These are phyloP conservation scores for Pseudopleuronectes americanus DNA, from an alignment of 2,797 vertebrate species.

Conservation along the genomic window DNA sequence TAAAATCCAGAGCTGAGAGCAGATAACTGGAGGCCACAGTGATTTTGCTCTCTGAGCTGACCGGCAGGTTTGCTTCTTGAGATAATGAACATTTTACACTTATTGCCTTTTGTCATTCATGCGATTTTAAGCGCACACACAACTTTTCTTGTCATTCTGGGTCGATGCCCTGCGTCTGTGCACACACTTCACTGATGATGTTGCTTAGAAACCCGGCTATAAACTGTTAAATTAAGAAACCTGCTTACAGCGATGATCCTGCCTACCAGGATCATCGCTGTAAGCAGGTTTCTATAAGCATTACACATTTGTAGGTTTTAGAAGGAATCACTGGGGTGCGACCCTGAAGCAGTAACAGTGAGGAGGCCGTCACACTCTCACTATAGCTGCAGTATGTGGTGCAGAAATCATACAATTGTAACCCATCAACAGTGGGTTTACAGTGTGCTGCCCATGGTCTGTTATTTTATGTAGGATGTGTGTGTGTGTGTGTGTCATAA, in stretches of 20 bases:
- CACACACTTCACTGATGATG: not conserved
- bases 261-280: too few species aligned
- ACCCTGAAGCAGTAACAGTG: not conserved
- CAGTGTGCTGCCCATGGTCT: slow-evolving; percentile 36
- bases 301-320: not conserved
- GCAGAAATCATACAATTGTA: slow-evolving; percentile 42
- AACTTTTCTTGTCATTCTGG: not conserved
- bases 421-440: slow-evolving; percentile 24
- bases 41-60: not conserved
- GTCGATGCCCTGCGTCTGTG: not conserved
- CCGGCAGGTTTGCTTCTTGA: too few species aligned
- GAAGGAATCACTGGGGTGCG: not conserved
- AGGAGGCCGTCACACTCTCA: slow-evolving; percentile 3
- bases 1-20: not conserved
- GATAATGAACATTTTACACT: not conserved
- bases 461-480: slow-evolving; percentile 32
- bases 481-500: slow-evolving; percentile 58
- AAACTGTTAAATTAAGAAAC: not conserved
- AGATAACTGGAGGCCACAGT: not conserved
- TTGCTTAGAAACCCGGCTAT: not conserved
- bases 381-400: slow-evolving; percentile 13
- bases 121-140: not conserved
- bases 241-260: not conserved
- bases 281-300: too few species aligned
- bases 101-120: not conserved